phyloP scores from a whole-genome alignment of 2,888 invertebrate species.

The Schizotus pectinicornis region DNA sequence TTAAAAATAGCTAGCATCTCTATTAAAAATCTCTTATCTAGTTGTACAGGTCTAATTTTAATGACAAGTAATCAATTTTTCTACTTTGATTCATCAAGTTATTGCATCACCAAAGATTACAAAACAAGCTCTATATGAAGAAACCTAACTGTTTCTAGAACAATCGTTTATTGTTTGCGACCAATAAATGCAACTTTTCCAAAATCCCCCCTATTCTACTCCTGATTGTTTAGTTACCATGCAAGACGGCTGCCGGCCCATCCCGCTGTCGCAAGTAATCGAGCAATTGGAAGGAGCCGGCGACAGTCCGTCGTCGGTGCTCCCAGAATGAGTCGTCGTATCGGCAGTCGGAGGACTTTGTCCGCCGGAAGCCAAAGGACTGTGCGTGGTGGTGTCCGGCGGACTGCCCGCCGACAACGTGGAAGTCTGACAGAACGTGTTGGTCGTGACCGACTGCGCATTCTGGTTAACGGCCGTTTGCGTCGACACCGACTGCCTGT shows the following conservation, averaged over 20 bases:
- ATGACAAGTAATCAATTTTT: too few species aligned
- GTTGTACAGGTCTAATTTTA: too few species aligned
- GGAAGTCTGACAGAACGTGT: slow-evolving; percentile 58
- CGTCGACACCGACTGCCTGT: slow-evolving; percentile 75
- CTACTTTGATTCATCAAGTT: too few species aligned
- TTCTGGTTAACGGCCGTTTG: slow-evolving; percentile 70
- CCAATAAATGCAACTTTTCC: too few species aligned
- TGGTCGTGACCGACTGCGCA: slow-evolving; percentile 57
- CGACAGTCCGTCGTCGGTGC: slow-evolving; percentile 57
- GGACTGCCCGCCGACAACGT: slow-evolving; percentile 66
- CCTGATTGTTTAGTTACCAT: slow-evolving; percentile 50
- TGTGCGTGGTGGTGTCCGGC: slow-evolving; percentile 85
- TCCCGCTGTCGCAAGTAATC: slow-evolving; percentile 47
- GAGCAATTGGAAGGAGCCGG: slow-evolving; percentile 58
- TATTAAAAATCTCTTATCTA: too few species aligned
- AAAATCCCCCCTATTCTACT: neutral
- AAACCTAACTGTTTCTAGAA: too few species aligned
- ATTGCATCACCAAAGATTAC: too few species aligned
- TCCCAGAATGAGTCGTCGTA: slow-evolving; percentile 57
- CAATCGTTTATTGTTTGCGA: too few species aligned
- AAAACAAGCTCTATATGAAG: too few species aligned
- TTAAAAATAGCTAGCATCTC: too few species aligned
- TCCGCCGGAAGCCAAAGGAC: slow-evolving; percentile 70
- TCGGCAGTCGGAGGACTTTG: slow-evolving; percentile 58
- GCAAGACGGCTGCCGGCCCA: slow-evolving; percentile 53